These are phyloP conservation scores for Tenualosa thibaudeaui DNA, from an alignment of 2,797 vertebrate species.

Conservation along the genomic window DNA sequence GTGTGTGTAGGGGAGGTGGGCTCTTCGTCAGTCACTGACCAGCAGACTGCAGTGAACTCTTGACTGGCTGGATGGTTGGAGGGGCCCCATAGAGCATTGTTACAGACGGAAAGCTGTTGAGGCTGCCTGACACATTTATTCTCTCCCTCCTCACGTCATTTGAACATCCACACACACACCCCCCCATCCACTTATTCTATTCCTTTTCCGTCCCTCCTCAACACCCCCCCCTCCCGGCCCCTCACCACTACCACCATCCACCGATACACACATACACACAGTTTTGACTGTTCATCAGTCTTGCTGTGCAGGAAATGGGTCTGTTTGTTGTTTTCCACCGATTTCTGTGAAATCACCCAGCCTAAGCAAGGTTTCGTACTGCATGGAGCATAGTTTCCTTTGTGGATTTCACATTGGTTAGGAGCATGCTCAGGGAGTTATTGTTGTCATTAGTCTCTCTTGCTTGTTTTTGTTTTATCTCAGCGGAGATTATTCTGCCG, in stretches of 20 bases:
- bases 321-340: neutral
- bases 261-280: neutral
- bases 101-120: slow-evolving; percentile 22
- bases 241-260: no score
- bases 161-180: neutral
- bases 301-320: slow-evolving; percentile 20
- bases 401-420: neutral
- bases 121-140: slow-evolving; percentile 15
- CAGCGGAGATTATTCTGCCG: neutral
- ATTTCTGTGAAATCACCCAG: neutral
- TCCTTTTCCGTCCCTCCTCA: neutral
- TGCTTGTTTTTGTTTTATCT: neutral
- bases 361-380: neutral
- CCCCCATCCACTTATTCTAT: neutral
- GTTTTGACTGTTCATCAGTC: neutral
- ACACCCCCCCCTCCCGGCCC: no score
- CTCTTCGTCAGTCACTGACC: neutral
- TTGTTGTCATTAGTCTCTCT: slow-evolving; percentile 9
- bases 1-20: slow-evolving; percentile 29
- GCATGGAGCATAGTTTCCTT: neutral
- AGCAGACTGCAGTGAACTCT: neutral
- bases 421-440: neutral
- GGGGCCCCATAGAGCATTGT: slow-evolving; percentile 25
- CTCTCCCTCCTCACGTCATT: slow-evolving; percentile 9
- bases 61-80: neutral